Conservation (phyloP, 2,888 invertebrate species). For the Drosophila affinis region DNA sequence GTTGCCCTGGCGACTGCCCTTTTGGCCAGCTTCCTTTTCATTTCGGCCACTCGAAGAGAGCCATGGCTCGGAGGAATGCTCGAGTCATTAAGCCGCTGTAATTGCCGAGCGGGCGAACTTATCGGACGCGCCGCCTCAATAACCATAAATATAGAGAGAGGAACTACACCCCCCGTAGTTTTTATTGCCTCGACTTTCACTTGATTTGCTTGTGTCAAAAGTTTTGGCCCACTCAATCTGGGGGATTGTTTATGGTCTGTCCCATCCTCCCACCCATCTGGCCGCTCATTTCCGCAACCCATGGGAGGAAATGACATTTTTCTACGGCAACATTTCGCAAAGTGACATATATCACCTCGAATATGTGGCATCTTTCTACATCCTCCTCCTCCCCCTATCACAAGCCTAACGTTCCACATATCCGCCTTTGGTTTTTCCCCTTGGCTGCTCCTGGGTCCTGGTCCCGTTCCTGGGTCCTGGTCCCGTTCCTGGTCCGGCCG, state of each 20-base stretch:
- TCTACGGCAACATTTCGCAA: constrained; percentile 51
- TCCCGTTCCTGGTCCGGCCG: constrained; percentile 86
- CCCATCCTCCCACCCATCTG: constrained; percentile 16
- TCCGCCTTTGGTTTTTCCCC: constrained; percentile 83
- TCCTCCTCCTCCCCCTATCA: constrained; percentile 20
- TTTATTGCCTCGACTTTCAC: constrained; percentile 66
- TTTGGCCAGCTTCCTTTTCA: constrained; percentile 29
- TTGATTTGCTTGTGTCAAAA: constrained; percentile 72
- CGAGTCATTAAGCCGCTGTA: constrained; percentile 77
- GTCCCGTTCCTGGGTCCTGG: too few species aligned
- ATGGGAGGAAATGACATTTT: constrained; percentile 78
- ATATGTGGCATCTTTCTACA: constrained; percentile 45
- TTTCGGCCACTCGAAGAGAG: constrained; percentile 38
- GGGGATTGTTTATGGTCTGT: constrained; percentile 51
- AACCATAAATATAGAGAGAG: constrained; percentile 64
- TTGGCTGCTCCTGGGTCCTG: constrained; percentile 85
- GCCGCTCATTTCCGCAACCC: constrained; percentile 68
- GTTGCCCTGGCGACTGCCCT: constrained; percentile 44
- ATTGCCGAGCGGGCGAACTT: constrained; percentile 54
- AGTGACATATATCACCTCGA: constrained; percentile 72
- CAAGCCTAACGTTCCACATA: constrained; percentile 81
- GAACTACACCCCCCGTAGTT: constrained; percentile 47
- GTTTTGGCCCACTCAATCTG: constrained; percentile 52
- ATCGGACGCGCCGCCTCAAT: constrained; percentile 61
- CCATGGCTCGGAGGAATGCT: constrained; percentile 31